Base-by-base conservation (phyloP, 1,140 invertebrate species). In the Anastrepha ludens region DNA sequence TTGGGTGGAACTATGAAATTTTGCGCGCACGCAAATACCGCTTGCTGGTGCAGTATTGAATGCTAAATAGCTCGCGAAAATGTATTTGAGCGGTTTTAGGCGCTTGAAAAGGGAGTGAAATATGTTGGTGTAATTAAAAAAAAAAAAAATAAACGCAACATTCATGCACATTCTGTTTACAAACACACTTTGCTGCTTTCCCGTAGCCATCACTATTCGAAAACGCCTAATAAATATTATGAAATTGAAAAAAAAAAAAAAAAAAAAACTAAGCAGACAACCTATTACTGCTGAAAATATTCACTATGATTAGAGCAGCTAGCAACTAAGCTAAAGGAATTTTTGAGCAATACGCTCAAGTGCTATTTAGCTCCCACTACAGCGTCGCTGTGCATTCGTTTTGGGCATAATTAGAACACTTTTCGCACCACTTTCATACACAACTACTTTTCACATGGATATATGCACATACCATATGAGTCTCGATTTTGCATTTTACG, bases 341-440 rank as follows among this genome's bases (percentile, higher is more conserved):
- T 0, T 29, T 58, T 81, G 11, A 20, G 74, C 47, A 29, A 50
- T 81, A 17, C n/a, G 17, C 13, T 29, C 17, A 81, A 74, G 67
- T 44, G 67, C 67, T 44, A 1, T 39, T 74, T 15, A 74, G 13
- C 47, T 50, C 47, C 74, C 47, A 81, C 74, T 58, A n/a, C 47
- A 81, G 74, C 20, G 6, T n/a, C 6, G 47, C 9, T 55, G 47
- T n/a, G 74, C n/a, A 81, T 58, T 81, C 47, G 47, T 55, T 17
- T 55, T 55, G 44, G 47, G 47, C 17, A 81, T 81, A 81, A 81
- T 81, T 55, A 81, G 74, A 55, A 81, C n/a, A 55, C 11, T 55
- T 55, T 81, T 81, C 74, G 47, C 74, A 58, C 47, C n/a, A 55
- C 3, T 50, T 81, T 20, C 8, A 9, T 9, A 55, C 41, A 20